Evolutionary conservation across 2,797 vertebrate genomes (phyloP).

Genomic region (Stomatorhinus walkeri): DNA sequence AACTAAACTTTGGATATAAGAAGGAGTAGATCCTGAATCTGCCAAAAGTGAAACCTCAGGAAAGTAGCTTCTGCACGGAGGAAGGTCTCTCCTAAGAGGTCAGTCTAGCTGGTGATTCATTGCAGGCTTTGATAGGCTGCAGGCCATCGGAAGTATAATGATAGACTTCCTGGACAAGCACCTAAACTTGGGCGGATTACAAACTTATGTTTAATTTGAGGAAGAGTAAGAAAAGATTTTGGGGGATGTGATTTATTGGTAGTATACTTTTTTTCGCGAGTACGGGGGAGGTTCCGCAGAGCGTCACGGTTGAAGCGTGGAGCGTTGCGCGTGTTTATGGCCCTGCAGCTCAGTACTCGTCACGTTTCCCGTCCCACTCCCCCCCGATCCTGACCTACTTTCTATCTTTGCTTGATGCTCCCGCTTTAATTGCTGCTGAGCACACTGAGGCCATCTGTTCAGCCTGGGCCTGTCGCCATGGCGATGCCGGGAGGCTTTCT

Average conservation of each 20-base stretch:
- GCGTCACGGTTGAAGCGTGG: conserved; percentile 6
- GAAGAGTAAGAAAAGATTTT: not conserved
- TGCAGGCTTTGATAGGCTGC: not conserved
- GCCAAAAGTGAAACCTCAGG: not conserved
- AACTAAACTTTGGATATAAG: not conserved
- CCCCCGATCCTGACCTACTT: conserved; percentile 45
- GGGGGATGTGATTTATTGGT: conserved; percentile 28
- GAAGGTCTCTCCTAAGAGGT: conserved; percentile 1
- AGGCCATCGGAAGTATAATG: not conserved
- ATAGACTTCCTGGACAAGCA: not conserved
- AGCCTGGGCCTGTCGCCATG: conserved; percentile 57
- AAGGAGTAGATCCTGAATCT: not conserved
- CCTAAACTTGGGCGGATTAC: not conserved
- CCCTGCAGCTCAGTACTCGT: not conserved
- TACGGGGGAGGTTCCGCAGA: conserved; percentile 1
- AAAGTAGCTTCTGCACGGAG: not conserved
- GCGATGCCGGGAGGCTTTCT: conserved; percentile 53
- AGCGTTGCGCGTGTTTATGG: not conserved
- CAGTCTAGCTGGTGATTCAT: not conserved
- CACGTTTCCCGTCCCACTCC: conserved; percentile 26
- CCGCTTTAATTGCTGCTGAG: conserved; percentile 55
- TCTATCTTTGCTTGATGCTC: conserved; percentile 41
- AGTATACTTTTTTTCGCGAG: not conserved
- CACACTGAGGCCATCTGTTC: conserved; percentile 68
- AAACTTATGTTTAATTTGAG: not conserved